These are phyloP conservation scores for Melospiza melodia DNA, from an alignment of 2,113 vertebrate genomes.

Conservation along the genomic window DNA sequence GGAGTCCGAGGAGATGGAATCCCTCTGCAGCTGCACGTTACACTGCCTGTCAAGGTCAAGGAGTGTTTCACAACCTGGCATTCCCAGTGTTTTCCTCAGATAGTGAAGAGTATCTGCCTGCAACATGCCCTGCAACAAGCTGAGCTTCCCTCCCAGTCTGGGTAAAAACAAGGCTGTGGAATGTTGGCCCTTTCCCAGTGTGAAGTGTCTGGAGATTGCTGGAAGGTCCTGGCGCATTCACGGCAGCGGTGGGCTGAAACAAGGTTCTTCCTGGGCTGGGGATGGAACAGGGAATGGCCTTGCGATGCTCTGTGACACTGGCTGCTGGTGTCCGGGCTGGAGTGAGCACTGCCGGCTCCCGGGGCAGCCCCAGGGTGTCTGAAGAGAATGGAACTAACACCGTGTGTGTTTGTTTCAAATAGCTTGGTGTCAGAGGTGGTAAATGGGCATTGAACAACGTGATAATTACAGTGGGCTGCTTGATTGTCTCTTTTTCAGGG, in stretches of 20 bases:
- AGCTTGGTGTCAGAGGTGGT: background rate
- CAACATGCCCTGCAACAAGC: background rate
- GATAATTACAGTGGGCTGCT: background rate
- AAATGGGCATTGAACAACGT: background rate
- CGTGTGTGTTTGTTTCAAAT: background rate
- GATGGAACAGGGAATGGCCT: background rate
- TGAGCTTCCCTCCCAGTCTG: background rate
- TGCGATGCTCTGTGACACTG: background rate
- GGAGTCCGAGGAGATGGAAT: background rate
- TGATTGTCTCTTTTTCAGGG: background rate
- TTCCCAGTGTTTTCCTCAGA: background rate
- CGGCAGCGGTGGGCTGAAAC: background rate
- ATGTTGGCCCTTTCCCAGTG: background rate
- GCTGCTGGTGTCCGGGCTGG: background rate
- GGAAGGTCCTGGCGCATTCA: background rate
- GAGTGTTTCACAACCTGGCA: background rate
- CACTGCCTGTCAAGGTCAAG: background rate
- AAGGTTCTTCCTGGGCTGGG: background rate
- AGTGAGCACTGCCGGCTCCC: fast-evolving
- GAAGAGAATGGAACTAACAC: background rate
- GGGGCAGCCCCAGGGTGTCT: background rate
- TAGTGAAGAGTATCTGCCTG: background rate
- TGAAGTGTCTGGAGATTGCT: background rate
- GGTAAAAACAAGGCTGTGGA: background rate
- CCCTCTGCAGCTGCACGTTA: fast-evolving